Evolutionary conservation across 2,113 vertebrate species (phyloP).

Genomic region (Engraulis encrasicolus): DNA sequence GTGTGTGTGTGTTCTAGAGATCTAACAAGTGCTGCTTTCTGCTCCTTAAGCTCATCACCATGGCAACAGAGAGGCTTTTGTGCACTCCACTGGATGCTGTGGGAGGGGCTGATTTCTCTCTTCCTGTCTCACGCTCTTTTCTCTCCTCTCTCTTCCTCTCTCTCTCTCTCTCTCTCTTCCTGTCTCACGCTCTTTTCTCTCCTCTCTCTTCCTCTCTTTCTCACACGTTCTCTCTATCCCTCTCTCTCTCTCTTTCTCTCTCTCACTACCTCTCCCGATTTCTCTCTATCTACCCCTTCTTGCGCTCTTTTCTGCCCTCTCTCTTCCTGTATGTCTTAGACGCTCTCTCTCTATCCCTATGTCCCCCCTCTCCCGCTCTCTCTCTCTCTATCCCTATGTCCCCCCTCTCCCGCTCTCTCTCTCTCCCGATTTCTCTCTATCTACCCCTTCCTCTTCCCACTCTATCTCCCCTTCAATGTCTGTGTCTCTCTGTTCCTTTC

Average conservation of each 20-base stretch:
- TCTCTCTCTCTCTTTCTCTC: background rate
- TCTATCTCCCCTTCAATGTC: too few relatives aligned
- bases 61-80: slow-evolving; percentile 43
- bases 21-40: slow-evolving; percentile 54
- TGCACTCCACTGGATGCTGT: slow-evolving; percentile 49
- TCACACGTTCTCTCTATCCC: background rate
- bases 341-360: too few relatives aligned
- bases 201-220: background rate
- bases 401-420: too few relatives aligned
- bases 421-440: too few relatives aligned
- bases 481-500: too few relatives aligned
- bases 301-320: too few relatives aligned
- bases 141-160: background rate
- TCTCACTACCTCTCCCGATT: background rate
- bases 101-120: slow-evolving; percentile 45
- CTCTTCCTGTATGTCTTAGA: too few relatives aligned
- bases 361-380: too few relatives aligned
- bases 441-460: too few relatives aligned
- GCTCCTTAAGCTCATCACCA: slow-evolving; percentile 38
- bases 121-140: background rate
- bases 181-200: background rate
- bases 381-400: background rate
- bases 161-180: background rate
- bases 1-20: slow-evolving; percentile 46
- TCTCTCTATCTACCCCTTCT: too few relatives aligned